Evolutionary conservation across 2,113 vertebrate species (phyloP), one percentile per base, ranked within the genome.

Genomic region (Motacilla tschutschensis): DNA sequence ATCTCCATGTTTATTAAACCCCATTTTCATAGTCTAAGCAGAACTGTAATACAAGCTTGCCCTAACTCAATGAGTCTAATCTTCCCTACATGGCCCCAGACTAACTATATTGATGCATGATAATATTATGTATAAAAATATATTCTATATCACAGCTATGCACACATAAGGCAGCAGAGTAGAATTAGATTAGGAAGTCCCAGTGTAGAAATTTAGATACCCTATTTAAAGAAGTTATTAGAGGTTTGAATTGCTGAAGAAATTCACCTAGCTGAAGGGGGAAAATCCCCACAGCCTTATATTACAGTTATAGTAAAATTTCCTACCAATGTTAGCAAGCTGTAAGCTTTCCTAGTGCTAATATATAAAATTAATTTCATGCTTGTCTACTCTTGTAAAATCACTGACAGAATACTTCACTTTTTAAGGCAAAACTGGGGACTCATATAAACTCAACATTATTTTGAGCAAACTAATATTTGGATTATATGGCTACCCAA

Each of bases 341-440:
- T 88, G 79, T 60, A 93, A 91, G 89, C 82, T 94, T 93, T 88
- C 84, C 69, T 93, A 58, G 84, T 78, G 26, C 40, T 93, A 91
- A 90, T 91, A 85, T 88, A 88, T 77, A 87, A 92, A 94, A 91
- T 94, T 92, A 94, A 93, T 95, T 94, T 93, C 90, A 93, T 94
- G 87, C 90, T 89, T 94, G 93, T 93, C 93, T 94, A 93, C 88
- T 88, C 87, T 85, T 78, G 87, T 93, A 93, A 93, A 94, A 80
- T 95, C 90, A 94, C 67, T 81, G 71, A 65, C 55, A 86, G 78
- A 89, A 91, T 63, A 59, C 51, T 91, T 83, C 35, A 79, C 60
- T 71, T 88, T 90, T 91, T 85, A 85, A 87, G 46, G 24, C n/a
- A 87, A 93, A 95, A 90, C 71, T 93, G 20, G 57, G 54, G 46